Base-by-base conservation (phyloP, 2,888 invertebrate species). In the Resseliella maxima region DNA sequence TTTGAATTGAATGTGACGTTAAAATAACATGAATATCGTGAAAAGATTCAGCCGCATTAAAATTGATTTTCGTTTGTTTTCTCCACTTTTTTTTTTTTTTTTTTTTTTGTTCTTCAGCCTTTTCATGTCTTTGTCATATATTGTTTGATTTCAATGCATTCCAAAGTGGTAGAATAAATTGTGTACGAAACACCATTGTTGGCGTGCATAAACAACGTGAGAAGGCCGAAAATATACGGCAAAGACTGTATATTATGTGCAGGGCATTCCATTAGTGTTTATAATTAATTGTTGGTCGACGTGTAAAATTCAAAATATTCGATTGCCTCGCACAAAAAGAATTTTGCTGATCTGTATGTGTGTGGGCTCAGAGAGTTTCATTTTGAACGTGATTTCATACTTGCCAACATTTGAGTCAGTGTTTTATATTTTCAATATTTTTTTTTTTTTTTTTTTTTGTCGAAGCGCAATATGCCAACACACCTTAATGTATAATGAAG, bases 251-350 rank as follows among this genome's bases (percentile, higher is more conserved):
- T 18, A 18, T 24, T 24, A 24, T 59, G n/a, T 59, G 3, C 24
- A 59, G 46, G 5, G 8, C 45, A 45, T 45, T 45, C 45, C 12
- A 10, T 45, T 45, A 5, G 5, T 12, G 12, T 59, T 59, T 12
- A 59, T 59, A 24, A 59, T 59, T 59, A 27, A 59, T 59, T 59
- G 24, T 59, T 59, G 59, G n/a, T 59, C 2, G 59, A 24, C 27
- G n/a, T 59, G n/a, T 27, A 27, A 59, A 59, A 59, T 59, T 59
- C 12, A 59, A 59, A 59, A 59, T 59, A 59, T 59, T 59, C 59
- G 24, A 15, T 41, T 41, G 59, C 59, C 24, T n/a, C 24, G 18
- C 72, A 35, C 18, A 5, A n/a, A 72, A 72, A 15, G 31, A 72
- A 12, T 27, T 50, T 50, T 18, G 46, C 46, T 50, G 18, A 50